Conservation (phyloP, 2,888 invertebrate species). For the Macaria liturata region DNA sequence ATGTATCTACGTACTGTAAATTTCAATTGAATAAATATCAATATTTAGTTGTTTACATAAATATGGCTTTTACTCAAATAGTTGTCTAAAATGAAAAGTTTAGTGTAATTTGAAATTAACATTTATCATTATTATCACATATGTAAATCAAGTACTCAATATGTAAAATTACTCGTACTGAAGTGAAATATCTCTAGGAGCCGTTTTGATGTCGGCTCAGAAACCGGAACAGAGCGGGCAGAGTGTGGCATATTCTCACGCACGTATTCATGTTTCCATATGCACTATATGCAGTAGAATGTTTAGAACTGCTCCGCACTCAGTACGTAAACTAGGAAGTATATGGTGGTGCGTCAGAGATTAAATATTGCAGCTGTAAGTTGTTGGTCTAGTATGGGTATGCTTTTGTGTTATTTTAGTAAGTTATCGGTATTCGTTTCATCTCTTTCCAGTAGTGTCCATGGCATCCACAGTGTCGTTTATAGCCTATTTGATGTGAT, state of each 20-base stretch:
- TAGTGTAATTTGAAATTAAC: too few relatives aligned
- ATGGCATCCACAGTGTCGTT: too few relatives aligned
- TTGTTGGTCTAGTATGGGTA: too few relatives aligned
- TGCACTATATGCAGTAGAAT: conserved; percentile 21
- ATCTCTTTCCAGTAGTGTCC: too few relatives aligned
- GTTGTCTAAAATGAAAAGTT: too few relatives aligned
- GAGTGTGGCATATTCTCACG: conserved; percentile 60
- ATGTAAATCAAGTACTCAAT: conserved; percentile 45
- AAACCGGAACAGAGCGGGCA: conserved; percentile 54
- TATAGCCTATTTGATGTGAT: too few relatives aligned
- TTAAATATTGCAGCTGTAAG: conserved; percentile 8
- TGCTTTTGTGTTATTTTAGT: too few relatives aligned
- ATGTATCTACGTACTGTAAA: too few relatives aligned
- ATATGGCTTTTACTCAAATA: too few relatives aligned
- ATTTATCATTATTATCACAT: not conserved
- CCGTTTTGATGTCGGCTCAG: conserved; percentile 30
- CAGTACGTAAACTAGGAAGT: not conserved
- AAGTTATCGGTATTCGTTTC: too few relatives aligned
- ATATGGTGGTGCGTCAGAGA: conserved; percentile 3
- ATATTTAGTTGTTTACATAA: too few relatives aligned
- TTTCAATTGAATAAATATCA: too few relatives aligned
- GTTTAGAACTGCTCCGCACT: conserved; percentile 31
- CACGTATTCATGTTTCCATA: conserved; percentile 32
- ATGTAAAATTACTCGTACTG: conserved; percentile 33
- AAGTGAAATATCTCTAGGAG: conserved; percentile 11